Evolutionary conservation across 2,888 invertebrate species (phyloP).

Genomic region (Lycaena phlaeas): DNA sequence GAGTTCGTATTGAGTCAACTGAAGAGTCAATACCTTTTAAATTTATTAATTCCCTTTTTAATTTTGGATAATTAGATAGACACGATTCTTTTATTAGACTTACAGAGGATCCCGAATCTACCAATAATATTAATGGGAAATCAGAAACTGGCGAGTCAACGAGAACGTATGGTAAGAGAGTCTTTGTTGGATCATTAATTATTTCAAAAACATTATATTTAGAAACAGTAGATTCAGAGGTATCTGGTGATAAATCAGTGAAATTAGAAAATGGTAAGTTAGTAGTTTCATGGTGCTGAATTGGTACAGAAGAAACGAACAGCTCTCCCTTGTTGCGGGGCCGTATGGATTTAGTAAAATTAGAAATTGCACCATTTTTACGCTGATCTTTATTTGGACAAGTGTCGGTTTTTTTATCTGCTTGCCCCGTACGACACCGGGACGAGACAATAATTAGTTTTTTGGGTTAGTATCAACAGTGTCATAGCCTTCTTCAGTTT

Average conservation of each 20-base stretch:
- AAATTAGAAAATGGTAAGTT: not conserved
- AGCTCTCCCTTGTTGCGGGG: not conserved
- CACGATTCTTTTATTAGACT: conserved; percentile 12
- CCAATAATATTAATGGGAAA: conserved; percentile 16
- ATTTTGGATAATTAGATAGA: not conserved
- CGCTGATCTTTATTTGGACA: not conserved
- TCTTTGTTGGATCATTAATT: conserved; percentile 14
- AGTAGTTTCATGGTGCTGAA: not conserved
- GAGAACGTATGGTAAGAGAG: conserved; percentile 18
- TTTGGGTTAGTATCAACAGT: conserved; percentile 1
- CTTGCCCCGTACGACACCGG: not conserved
- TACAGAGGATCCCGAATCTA: conserved; percentile 20
- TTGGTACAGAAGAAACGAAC: too few species aligned
- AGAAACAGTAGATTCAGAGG: conserved; percentile 3
- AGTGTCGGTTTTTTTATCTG: conserved; percentile 8
- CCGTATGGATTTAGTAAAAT: not conserved
- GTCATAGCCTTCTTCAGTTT: conserved; percentile 3
- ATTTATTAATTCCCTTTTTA: conserved; percentile 5
- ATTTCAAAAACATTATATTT: conserved; percentile 16
- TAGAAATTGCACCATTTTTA: not conserved
- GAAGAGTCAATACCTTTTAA: conserved; percentile 9
- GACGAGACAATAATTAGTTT: not conserved
- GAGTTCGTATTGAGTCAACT: conserved; percentile 5
- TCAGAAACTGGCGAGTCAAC: conserved; percentile 17
- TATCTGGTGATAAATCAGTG: not conserved